These are phyloP conservation scores for Alexandromys fortis DNA, from an alignment of 2,113 vertebrate species.

Conservation along the genomic window DNA sequence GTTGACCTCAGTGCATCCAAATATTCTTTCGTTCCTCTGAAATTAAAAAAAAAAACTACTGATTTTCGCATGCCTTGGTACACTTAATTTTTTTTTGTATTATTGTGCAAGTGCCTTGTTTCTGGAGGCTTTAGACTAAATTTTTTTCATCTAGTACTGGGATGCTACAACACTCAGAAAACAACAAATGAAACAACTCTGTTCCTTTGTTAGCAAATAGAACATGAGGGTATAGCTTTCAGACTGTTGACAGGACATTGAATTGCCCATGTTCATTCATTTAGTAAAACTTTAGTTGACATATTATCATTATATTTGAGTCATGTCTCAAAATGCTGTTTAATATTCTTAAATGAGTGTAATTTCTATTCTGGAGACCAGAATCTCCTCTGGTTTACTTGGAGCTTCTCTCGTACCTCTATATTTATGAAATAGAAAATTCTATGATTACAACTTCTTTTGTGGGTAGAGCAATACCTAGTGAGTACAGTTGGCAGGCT, in stretches of 20 bases:
- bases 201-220: not conserved
- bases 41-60: not conserved
- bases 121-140: not conserved
- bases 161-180: not conserved
- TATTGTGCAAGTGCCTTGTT: not conserved
- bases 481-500: not conserved
- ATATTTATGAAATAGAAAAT: not conserved
- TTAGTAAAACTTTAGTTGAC: not conserved
- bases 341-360: not conserved
- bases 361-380: not conserved
- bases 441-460: not conserved
- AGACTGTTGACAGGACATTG: not conserved
- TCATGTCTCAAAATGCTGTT: conserved; percentile 9
- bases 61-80: not conserved
- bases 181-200: not conserved
- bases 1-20: not conserved
- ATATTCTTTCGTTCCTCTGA: not conserved
- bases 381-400: not conserved
- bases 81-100: not conserved
- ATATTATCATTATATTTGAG: not conserved
- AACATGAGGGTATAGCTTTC: not conserved
- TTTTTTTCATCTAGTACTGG: not conserved
- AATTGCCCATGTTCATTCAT: not conserved
- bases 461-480: not conserved
- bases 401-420: not conserved